These are phyloP conservation scores for Labeo calbasu DNA, from an alignment of 2,797 vertebrate species.

Conservation along the genomic window DNA sequence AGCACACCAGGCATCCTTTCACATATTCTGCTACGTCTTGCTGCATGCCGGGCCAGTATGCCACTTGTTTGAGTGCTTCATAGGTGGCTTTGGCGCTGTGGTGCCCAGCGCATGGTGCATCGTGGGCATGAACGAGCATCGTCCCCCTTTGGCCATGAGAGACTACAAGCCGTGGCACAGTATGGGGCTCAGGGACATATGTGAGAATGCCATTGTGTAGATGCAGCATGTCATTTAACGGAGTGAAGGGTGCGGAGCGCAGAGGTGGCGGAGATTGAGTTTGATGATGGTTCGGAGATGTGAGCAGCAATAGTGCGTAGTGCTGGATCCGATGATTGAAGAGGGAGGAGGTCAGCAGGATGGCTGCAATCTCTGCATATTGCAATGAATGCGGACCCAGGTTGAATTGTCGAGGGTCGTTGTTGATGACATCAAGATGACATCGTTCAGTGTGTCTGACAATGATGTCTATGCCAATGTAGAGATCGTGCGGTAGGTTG, in stretches of 20 bases:
- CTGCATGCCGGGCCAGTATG: too few species aligned
- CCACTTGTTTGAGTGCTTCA: too few species aligned
- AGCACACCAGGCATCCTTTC: not conserved
- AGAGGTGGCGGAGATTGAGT: not conserved
- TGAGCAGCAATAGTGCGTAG: not conserved
- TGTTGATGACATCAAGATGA: not conserved
- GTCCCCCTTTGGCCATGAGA: constrained; percentile 27
- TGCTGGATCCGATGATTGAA: not conserved
- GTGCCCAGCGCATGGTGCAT: constrained; percentile 24
- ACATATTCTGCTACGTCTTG: too few species aligned
- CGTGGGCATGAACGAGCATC: constrained; percentile 19
- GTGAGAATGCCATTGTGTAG: not conserved
- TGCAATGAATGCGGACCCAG: not conserved
- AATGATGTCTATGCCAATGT: not conserved
- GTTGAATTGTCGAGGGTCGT: not conserved
- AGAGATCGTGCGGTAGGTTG: not conserved
- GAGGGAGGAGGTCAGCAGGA: not conserved
- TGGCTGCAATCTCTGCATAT: not conserved
- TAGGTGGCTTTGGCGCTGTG: not conserved
- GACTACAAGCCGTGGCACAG: not conserved
- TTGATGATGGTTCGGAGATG: not conserved
- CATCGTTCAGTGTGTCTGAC: constrained; percentile 11
- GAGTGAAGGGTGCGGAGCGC: not conserved
- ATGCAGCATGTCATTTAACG: not conserved
- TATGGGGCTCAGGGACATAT: not conserved